phyloP scores from a whole-genome alignment of 2,888 invertebrate species.

The Parnassius orleans region DNA sequence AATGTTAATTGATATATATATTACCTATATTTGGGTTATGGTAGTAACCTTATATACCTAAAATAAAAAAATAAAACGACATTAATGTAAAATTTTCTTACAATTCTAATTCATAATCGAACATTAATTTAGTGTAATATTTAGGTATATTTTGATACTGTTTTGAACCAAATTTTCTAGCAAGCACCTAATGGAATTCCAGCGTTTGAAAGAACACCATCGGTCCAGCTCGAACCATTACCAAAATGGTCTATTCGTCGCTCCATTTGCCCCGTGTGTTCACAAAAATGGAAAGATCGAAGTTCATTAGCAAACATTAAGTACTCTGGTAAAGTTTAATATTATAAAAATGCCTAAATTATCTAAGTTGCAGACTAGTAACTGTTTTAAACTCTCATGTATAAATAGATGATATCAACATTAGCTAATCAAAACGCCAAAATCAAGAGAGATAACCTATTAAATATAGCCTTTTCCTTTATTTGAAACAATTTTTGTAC shows the following conservation, averaged over 20 bases:
- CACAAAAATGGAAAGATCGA: constrained; percentile 70
- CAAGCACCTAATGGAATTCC: constrained; percentile 48
- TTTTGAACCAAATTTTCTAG: constrained; percentile 7
- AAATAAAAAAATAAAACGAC: too few species aligned
- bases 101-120: too few species aligned
- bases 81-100: too few species aligned
- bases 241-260: constrained; percentile 71
- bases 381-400: background rate
- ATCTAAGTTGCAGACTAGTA: background rate
- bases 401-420: too few species aligned
- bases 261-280: constrained; percentile 71
- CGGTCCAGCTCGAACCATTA: constrained; percentile 39
- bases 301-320: constrained; percentile 62
- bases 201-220: constrained; percentile 50
- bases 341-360: background rate
- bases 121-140: background rate
- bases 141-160: background rate
- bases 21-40: too few species aligned
- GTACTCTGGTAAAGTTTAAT: constrained; percentile 53
- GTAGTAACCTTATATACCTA: too few species aligned
- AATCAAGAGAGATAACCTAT: too few species aligned
- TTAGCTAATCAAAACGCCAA: too few species aligned
- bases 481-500: too few species aligned
- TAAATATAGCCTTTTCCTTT: too few species aligned
- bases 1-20: too few species aligned